These are phyloP conservation scores for Lerista edwardsae DNA, from an alignment of 2,797 vertebrate species.

Conservation along the genomic window DNA sequence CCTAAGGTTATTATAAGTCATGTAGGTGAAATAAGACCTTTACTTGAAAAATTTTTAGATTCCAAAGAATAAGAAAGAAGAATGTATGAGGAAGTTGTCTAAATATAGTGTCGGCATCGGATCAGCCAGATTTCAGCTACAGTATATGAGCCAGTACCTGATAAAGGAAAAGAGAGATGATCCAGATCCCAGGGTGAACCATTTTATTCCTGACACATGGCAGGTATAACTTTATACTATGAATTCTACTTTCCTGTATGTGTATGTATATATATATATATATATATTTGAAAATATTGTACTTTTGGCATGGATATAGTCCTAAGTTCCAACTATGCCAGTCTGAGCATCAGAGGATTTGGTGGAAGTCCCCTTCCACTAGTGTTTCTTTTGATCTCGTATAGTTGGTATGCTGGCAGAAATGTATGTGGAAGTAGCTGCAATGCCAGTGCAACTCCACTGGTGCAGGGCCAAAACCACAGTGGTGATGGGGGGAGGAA, in stretches of 20 bases:
- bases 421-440: too few species aligned
- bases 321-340: too few species aligned
- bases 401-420: too few species aligned
- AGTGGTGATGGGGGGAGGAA: too few species aligned
- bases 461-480: too few species aligned
- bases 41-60: conserved; percentile 26
- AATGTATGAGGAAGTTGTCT: neutral
- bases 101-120: conserved; percentile 60
- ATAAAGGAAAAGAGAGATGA: conserved; percentile 66
- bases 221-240: conserved; percentile 58
- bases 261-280: conserved; percentile 8
- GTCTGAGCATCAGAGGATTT: too few species aligned
- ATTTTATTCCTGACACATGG: conserved; percentile 74
- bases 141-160: conserved; percentile 66
- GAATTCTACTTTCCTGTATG: neutral
- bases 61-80: neutral
- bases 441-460: too few species aligned
- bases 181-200: conserved; percentile 65
- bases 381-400: too few species aligned
- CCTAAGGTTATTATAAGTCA: neutral
- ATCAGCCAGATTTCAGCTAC: conserved; percentile 65
- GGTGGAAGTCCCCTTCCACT: too few species aligned
- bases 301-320: too few species aligned
- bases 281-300: neutral
- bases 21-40: neutral